Evolutionary conservation across 2,888 invertebrate species (phyloP).

Genomic region (Sthenelais limicola): DNA sequence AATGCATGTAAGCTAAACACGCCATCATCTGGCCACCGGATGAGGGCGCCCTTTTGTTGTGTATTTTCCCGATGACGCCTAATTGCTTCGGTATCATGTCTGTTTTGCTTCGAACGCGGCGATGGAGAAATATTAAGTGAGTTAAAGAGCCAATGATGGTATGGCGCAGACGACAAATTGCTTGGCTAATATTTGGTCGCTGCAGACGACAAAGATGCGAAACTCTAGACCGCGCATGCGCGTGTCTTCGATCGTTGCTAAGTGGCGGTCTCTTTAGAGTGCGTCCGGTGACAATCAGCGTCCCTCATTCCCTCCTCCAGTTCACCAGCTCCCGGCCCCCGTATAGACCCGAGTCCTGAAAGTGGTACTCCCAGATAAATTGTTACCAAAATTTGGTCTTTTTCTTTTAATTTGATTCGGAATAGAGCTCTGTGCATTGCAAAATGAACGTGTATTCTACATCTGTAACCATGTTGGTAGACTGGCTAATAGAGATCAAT

Average conservation of each 20-base stretch:
- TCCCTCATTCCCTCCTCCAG: too few relatives aligned
- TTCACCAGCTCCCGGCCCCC: too few relatives aligned
- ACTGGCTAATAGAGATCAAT: too few relatives aligned
- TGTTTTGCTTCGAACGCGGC: conserved; percentile 19
- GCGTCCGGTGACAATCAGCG: conserved; percentile 30
- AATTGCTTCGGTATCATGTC: conserved; percentile 37
- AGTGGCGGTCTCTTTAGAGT: conserved; percentile 30
- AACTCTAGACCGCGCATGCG: conserved; percentile 5
- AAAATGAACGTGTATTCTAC: too few relatives aligned
- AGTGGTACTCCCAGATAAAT: too few relatives aligned
- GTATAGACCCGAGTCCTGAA: too few relatives aligned
- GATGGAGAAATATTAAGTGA: conserved; percentile 29
- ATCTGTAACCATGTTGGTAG: too few relatives aligned
- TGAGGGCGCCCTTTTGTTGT: conserved; percentile 33
- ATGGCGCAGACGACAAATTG: conserved; percentile 22
- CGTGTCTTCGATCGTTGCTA: conserved; percentile 31
- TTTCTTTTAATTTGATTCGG: too few relatives aligned
- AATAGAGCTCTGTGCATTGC: too few relatives aligned
- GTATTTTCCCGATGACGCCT: conserved; percentile 29
- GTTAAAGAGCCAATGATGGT: conserved; percentile 30
- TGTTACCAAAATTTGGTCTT: too few relatives aligned
- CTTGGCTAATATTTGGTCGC: conserved; percentile 22
- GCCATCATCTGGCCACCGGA: conserved; percentile 15
- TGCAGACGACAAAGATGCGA: neutral
- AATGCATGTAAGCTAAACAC: conserved; percentile 25